Conservation (phyloP, 2,888 invertebrate genomes). For the Noctua pronuba region DNA sequence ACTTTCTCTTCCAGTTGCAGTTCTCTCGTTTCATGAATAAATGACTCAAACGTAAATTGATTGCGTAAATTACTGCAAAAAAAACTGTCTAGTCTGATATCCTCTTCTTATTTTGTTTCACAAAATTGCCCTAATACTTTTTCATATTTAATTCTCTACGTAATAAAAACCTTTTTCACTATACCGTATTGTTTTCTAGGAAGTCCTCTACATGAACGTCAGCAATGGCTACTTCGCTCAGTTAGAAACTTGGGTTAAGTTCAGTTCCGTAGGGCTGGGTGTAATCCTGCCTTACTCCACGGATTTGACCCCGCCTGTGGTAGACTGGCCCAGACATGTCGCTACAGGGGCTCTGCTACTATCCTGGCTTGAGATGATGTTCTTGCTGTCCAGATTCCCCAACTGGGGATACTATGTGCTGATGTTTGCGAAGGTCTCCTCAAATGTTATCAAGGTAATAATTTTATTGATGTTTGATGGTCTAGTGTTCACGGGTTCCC, state of each 20-base stretch:
- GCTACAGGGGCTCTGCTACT: conserved; percentile 88
- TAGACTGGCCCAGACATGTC: conserved; percentile 85
- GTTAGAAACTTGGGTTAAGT: conserved; percentile 89
- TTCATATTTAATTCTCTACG: neutral
- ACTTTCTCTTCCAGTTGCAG: neutral
- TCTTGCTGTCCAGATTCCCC: conserved; percentile 89
- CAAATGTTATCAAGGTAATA: conserved; percentile 89
- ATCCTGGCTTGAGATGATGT: conserved; percentile 91
- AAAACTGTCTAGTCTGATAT: neutral
- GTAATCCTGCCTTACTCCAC: conserved; percentile 73
- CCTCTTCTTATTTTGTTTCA: neutral
- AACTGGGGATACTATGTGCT: conserved; percentile 91
- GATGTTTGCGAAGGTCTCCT: conserved; percentile 91
- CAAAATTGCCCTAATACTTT: neutral
- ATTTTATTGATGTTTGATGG: neutral
- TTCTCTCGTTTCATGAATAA: neutral
- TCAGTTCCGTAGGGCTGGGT: conserved; percentile 81
- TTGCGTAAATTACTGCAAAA: neutral
- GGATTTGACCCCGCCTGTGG: neutral
- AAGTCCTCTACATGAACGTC: conserved; percentile 85
- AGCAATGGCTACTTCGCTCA: conserved; percentile 84
- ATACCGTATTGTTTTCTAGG: conserved; percentile 72
- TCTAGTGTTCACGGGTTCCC: neutral
- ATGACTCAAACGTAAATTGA: neutral
- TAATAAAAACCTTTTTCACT: neutral